Base-by-base conservation (phyloP, 2,797 vertebrate genomes). In the Typhlichthys eigenmanni region DNA sequence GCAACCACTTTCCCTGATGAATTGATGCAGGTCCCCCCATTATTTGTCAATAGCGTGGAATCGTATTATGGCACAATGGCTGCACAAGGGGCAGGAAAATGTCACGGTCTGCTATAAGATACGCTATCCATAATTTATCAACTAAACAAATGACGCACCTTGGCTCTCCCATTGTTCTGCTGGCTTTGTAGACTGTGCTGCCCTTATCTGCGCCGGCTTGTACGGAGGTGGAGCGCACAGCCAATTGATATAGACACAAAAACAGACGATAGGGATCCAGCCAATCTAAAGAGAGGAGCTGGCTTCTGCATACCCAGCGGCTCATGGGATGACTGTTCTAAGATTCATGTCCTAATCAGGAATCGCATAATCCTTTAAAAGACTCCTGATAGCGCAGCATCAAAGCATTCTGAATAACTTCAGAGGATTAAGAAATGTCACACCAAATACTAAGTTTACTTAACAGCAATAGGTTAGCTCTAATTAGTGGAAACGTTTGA, bases 61-160 rank as follows among this genome's bases (percentile, higher is more conserved):
- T 16, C 59, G 56, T 19, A 46, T 59, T 58, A 59, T 49, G 64
- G 74, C 24, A 50, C 48, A 48, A 34, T 55, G 45, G 63, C 61
- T 50, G 17, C 56, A 58, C 5, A 50, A 56, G 32, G 49, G 69
- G 45, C 65, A 77, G 70, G 58, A 74, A 81, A 85, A 84, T 72
- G 76, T 60, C 72, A 71, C 9, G 49, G 65, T 74, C 62, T 76
- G 58, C 64, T 55, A 70, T 76, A 61, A 74, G 61, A 66, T 74
- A 66, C 54, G 38, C 43, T 64, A 81, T 80, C 68, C 55, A 79
- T 80, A 76, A 76, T 82, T 80, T 63, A 82, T 73, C 65, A 70
- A 32, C 73, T 57, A 69, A 82, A 82, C 73, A 80, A 75, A 81
- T 69, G 64, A 79, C 66, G 65, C 62, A 62, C 68, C 63, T 71